Percentiles rank a stretch among this genome's conserved stretches.
Conservation (phyloP, 2,888 invertebrate species). For the Ypsolopha sequella region DNA sequence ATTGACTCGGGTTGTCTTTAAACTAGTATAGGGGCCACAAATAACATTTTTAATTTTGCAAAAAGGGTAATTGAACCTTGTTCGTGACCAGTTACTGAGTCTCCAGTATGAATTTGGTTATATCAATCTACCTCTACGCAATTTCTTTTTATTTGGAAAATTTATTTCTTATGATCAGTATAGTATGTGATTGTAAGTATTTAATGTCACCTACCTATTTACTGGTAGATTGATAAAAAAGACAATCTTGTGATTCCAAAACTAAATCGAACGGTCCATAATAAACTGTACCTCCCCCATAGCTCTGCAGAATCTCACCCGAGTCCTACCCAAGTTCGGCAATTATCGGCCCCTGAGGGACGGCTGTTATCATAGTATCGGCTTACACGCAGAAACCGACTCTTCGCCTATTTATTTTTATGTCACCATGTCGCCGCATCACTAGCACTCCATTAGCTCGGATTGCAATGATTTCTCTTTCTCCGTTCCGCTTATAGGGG, state of each 20-base stretch:
- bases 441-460: slow-evolving; percentile 71
- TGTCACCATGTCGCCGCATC: slow-evolving; percentile 64
- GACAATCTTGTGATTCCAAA: no score
- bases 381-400: slow-evolving; percentile 69
- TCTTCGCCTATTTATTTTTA: slow-evolving; percentile 70
- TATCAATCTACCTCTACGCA: no score
- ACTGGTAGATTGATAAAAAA: not conserved
- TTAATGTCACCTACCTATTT: not conserved
- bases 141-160: no score
- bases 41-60: no score
- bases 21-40: no score
- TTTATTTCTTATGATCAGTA: no score
- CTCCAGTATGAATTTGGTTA: no score
- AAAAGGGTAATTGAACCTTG: no score
- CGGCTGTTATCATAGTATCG: slow-evolving; percentile 70
- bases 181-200: not conserved
- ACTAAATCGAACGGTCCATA: no score
- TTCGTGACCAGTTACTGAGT: no score
- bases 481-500: slow-evolving; percentile 61
- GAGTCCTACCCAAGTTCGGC: slow-evolving; percentile 53
- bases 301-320: slow-evolving; percentile 35
- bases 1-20: no score
- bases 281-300: slow-evolving; percentile 7
- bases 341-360: slow-evolving; percentile 58
- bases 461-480: slow-evolving; percentile 61